Evolutionary conservation across 1,140 invertebrate species (phyloP).

Genomic region (Macrocentrus cingulum): DNA sequence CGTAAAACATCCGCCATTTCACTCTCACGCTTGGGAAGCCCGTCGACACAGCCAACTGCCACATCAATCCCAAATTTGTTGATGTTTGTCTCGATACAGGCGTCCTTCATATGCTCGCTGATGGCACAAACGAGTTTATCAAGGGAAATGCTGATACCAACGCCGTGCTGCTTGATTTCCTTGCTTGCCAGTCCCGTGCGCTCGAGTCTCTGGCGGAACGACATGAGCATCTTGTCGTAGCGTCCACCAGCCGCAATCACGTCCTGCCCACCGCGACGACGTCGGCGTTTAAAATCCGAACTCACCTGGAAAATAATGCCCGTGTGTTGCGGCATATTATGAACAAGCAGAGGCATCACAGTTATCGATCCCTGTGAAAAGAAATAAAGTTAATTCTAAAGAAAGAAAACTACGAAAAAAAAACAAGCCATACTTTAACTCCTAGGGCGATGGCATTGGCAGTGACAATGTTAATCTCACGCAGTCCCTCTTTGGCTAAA

Average conservation of each 20-base stretch:
- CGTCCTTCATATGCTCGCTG: conserved; percentile 40
- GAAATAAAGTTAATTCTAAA: background rate
- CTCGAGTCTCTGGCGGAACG: conserved; percentile 51
- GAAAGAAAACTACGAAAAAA: conserved; percentile 12
- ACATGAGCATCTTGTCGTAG: conserved; percentile 49
- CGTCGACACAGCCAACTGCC: conserved; percentile 65
- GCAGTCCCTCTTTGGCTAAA: conserved; percentile 69
- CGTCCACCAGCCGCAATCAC: conserved; percentile 70
- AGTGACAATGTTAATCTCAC: conserved; percentile 74
- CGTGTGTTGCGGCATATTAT: conserved; percentile 68
- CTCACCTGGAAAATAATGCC: conserved; percentile 75
- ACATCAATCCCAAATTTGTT: conserved; percentile 62
- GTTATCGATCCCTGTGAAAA: conserved; percentile 62
- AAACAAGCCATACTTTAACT: conserved; percentile 64
- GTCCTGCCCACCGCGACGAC: conserved; percentile 60
- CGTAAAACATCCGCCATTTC: conserved; percentile 66
- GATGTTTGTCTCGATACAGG: conserved; percentile 19
- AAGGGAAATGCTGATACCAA: conserved; percentile 75
- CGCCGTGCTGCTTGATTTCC: conserved; percentile 63
- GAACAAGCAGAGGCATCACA: conserved; percentile 66
- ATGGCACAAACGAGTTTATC: conserved; percentile 68
- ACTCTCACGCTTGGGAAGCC: conserved; percentile 60
- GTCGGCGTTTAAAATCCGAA: conserved; percentile 64
- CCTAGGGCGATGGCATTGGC: conserved; percentile 70
- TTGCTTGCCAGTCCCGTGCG: conserved; percentile 44